These are phyloP conservation scores for Dipodomys ordii DNA, from an alignment of 2,113 vertebrate genomes.

Conservation along the genomic window DNA sequence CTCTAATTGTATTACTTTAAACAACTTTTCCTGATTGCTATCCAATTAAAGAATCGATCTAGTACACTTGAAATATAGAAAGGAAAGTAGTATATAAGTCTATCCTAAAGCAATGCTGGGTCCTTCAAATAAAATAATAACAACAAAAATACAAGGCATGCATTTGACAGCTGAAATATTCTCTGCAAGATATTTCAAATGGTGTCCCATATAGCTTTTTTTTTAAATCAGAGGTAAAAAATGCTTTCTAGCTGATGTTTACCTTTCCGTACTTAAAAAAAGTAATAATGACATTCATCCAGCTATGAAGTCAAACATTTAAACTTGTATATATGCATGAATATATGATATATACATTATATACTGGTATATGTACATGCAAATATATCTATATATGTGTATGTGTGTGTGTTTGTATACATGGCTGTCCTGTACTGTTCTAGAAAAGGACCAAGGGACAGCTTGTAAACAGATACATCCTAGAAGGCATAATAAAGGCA, in stretches of 20 bases:
- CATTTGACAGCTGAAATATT: neutral
- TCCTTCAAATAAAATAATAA: neutral
- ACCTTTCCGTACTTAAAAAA: slow-evolving; percentile 6
- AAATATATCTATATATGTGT: too few species aligned
- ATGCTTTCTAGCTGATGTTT: slow-evolving; percentile 43
- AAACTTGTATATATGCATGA: neutral
- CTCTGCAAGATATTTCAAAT: slow-evolving; percentile 31
- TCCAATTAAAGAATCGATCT: slow-evolving; percentile 74
- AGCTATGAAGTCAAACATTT: neutral
- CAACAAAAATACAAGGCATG: neutral
- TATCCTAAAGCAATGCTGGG: neutral
- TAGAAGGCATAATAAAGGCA: slow-evolving; percentile 12
- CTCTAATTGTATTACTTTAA: slow-evolving; percentile 83
- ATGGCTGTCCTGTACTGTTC: neutral
- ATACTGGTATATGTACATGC: neutral
- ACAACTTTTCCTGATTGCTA: slow-evolving; percentile 80
- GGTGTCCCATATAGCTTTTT: neutral
- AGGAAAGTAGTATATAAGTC: slow-evolving; percentile 44
- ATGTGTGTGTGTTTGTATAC: too few species aligned
- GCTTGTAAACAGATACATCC: neutral
- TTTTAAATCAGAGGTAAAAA: neutral
- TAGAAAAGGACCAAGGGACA: neutral
- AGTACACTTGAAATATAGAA: slow-evolving; percentile 63
- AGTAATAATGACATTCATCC: slow-evolving; percentile 1
- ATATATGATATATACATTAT: neutral